Conservation (phyloP, 2,797 vertebrate genomes). For the Lutjanus argentimaculatus region DNA sequence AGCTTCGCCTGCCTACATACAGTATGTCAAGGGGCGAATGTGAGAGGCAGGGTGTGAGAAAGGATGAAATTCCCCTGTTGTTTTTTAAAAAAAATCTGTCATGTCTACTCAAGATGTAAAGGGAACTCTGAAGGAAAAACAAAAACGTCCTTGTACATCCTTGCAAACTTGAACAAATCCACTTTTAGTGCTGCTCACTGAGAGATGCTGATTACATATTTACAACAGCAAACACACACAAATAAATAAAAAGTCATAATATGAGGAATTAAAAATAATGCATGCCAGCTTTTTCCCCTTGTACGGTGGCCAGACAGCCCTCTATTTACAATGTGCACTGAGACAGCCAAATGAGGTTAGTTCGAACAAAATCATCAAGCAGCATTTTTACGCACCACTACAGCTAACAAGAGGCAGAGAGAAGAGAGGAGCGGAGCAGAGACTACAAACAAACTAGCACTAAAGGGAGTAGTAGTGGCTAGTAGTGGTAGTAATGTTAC, state of each 20-base stretch:
- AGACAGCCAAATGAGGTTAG: constrained; percentile 80
- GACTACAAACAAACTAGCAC: constrained; percentile 64
- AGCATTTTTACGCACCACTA: constrained; percentile 73
- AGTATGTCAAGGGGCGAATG: constrained; percentile 29
- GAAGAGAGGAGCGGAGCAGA: constrained; percentile 62
- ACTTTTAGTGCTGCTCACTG: not conserved
- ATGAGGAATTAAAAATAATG: constrained; percentile 53
- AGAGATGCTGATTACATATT: constrained; percentile 52
- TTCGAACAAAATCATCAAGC: constrained; percentile 74
- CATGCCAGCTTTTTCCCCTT: constrained; percentile 23
- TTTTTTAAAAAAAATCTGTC: constrained; percentile 1
- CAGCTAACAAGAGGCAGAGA: constrained; percentile 61
- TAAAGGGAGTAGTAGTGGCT: constrained; percentile 60
- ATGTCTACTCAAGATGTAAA: constrained; percentile 33
- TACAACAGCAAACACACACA: constrained; percentile 63
- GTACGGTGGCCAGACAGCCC: constrained; percentile 25
- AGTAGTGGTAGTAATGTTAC: constrained; percentile 79
- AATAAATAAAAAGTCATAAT: constrained; percentile 70
- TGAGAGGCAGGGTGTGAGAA: constrained; percentile 34
- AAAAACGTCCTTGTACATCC: constrained; percentile 21
- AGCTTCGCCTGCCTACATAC: constrained; percentile 35
- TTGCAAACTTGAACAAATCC: constrained; percentile 20
- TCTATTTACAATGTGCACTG: constrained; percentile 73
- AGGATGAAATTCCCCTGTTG: constrained; percentile 23
- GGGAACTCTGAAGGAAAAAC: constrained; percentile 30